Conservation (phyloP, 2,113 vertebrate genomes). For the Athene cunicularia region DNA sequence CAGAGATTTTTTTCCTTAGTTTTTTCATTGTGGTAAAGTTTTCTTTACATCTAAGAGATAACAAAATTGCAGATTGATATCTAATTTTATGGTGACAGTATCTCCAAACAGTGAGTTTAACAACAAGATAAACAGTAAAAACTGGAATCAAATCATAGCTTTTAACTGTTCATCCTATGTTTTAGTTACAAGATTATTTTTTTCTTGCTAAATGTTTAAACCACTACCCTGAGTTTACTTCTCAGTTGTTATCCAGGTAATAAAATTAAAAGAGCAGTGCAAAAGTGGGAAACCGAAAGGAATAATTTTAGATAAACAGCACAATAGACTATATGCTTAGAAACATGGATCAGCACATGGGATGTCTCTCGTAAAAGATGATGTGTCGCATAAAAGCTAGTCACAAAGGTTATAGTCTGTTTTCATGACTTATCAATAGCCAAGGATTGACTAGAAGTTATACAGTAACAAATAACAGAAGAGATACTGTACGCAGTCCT, state of each 20-base stretch:
- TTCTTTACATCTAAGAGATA: neutral
- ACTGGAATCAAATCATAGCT: neutral
- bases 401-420: neutral
- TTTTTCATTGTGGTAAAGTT: neutral
- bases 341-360: neutral
- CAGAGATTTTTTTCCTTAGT: neutral
- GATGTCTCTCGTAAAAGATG: neutral
- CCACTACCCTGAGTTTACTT: neutral
- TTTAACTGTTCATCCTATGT: neutral
- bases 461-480: neutral
- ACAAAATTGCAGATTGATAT: neutral
- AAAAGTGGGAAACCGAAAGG: conserved; percentile 19
- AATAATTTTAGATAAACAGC: neutral
- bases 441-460: neutral
- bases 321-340: neutral
- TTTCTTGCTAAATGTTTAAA: conserved; percentile 7
- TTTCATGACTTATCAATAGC: neutral
- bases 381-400: neutral
- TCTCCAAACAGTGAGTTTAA: neutral
- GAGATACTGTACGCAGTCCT: neutral
- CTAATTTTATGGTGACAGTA: neutral
- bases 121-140: neutral
- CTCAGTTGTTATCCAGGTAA: neutral
- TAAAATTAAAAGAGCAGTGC: neutral
- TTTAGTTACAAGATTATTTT: neutral